Evolutionary conservation across 2,113 vertebrate species (phyloP).

Genomic region (Actinemys pallida): DNA sequence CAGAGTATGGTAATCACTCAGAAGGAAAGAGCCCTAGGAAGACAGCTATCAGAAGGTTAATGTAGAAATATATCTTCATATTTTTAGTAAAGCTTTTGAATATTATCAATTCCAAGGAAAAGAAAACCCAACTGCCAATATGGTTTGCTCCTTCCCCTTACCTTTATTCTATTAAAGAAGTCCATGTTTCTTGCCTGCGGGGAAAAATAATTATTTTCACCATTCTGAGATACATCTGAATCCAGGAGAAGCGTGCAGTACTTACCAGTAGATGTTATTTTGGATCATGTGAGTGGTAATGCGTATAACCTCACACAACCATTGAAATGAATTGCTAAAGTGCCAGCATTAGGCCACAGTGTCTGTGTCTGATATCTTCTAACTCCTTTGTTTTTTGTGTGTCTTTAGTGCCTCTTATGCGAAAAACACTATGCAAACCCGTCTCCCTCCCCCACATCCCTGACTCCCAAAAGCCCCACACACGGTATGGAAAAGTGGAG

Average conservation of each 20-base stretch:
- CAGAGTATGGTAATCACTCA: neutral
- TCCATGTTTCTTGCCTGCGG: neutral
- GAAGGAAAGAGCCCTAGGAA: neutral
- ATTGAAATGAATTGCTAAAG: neutral
- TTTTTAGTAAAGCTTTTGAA: neutral
- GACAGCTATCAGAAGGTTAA: neutral
- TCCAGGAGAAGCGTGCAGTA: neutral
- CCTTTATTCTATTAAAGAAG: neutral
- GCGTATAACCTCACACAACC: neutral
- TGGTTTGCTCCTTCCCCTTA: neutral
- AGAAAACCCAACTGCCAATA: neutral
- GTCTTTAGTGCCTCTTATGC: neutral
- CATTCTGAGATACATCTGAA: neutral
- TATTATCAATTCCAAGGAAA: neutral
- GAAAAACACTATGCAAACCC: no score
- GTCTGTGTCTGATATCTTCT: neutral
- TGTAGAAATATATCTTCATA: neutral
- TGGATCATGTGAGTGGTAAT: neutral
- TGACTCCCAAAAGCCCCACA: no score
- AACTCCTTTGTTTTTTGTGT: neutral
- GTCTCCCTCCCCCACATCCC: no score
- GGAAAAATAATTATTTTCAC: neutral
- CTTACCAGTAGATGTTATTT: neutral
- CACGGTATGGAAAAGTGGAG: no score
- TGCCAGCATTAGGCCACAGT: neutral